Evolutionary conservation across 1,140 invertebrate genomes (phyloP), one percentile per base, ranked within the genome.

Genomic region (Ceratitis capitata): DNA sequence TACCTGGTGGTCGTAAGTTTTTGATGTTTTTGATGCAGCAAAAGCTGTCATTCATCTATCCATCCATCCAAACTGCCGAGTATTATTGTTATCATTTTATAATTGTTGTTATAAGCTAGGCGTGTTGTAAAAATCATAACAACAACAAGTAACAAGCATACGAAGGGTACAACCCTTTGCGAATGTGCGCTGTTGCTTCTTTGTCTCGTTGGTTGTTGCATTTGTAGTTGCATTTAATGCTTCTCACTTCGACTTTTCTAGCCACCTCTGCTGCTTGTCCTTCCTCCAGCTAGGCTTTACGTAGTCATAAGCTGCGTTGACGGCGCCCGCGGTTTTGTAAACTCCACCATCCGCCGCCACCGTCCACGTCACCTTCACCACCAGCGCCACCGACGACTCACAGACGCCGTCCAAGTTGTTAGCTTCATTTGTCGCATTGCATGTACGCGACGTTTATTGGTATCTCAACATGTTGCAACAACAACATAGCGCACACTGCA

Each of bases 371-470:
- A 19, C 1, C 19, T 45, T n/a, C 69, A 47, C 39, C 32, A 32
- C 35, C 64, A 35, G 14, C 64, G 64, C 64, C 58, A 16, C 12
- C 69, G 35, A 86, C 85, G 85, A 86, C 85, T 84, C 45, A 16
- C 47, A 86, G 85, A 86, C 85, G 85, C 85, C 85, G 83, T 86
- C 69, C 51, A 84, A 84, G 85, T 84, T 86, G 85, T 86, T 84
- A 84, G 85, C 85, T 86, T 86, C 85, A 86, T 86, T 86, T 86
- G 85, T 86, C 83, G 85, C 85, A 86, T 86, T 86, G 58, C 58
- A 85, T 74, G 39, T 85, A 47, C 26, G 82, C 78, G 82, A 83
- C 83, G 49, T 78, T 78, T 78, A 78, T 78, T 78, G 69, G 69
- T 78, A 78, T 78, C 35, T 35, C 82, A 83, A 53, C 82, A 12